These are phyloP conservation scores for Malacosoma neustria DNA, from an alignment of 2,888 invertebrate species.

Conservation along the genomic window DNA sequence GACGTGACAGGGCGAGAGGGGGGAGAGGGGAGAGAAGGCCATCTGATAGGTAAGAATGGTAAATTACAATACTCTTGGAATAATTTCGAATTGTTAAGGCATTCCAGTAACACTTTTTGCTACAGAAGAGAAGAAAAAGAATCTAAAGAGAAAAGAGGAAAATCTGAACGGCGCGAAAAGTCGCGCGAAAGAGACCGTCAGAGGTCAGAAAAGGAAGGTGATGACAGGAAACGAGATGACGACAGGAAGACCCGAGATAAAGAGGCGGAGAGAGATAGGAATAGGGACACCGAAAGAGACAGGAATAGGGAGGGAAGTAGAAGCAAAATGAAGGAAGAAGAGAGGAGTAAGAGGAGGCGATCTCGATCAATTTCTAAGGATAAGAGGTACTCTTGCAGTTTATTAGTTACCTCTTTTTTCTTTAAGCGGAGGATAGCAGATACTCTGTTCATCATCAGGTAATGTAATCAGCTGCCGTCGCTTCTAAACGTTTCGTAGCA, in stretches of 20 bases:
- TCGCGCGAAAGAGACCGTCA: slow-evolving; percentile 16
- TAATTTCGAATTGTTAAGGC: too few relatives aligned
- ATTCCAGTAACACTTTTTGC: too few relatives aligned
- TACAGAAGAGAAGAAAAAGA: slow-evolving; percentile 8
- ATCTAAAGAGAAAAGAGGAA: slow-evolving; percentile 3
- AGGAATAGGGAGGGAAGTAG: slow-evolving; percentile 15
- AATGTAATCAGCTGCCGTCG: too few relatives aligned
- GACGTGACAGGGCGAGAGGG: slow-evolving; percentile 10
- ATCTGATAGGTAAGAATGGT: too few relatives aligned
- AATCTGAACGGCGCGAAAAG: not conserved
- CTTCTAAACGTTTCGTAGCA: too few relatives aligned
- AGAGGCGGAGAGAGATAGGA: slow-evolving; percentile 18
- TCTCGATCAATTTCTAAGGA: slow-evolving; percentile 36
- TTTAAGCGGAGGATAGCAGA: slow-evolving; percentile 21
- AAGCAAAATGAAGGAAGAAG: slow-evolving; percentile 17
- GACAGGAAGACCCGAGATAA: slow-evolving; percentile 11
- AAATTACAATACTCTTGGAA: too few relatives aligned
- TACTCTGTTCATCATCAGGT: too few relatives aligned
- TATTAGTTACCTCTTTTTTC: too few relatives aligned
- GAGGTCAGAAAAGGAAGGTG: slow-evolving; percentile 6
- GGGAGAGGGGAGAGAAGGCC: slow-evolving; percentile 3
- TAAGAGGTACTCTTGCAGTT: slow-evolving; percentile 16
- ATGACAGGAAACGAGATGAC: slow-evolving; percentile 5
- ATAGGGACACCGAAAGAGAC: slow-evolving; percentile 15
- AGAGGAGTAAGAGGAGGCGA: slow-evolving; percentile 26